phyloP scores from a whole-genome alignment of 1,140 invertebrate genomes.

The Rhyzopertha dominica region DNA sequence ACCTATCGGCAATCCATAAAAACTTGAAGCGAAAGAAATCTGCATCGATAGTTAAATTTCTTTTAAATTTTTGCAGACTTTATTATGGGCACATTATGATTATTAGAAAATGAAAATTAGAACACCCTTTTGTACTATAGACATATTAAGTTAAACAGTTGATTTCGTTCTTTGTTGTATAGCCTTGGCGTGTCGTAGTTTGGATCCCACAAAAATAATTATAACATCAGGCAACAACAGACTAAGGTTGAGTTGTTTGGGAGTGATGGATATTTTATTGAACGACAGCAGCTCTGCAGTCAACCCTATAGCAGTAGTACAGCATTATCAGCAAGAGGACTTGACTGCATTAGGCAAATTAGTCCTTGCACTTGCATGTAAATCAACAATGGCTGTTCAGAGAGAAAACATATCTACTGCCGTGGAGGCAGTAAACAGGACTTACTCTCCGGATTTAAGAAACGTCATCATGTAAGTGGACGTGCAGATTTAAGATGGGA shows the following conservation, averaged over 20 bases:
- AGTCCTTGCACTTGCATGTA: slow-evolving; percentile 85
- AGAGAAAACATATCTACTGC: slow-evolving; percentile 79
- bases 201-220: slow-evolving; percentile 92
- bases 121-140: no score
- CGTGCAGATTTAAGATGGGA: background rate
- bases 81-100: no score
- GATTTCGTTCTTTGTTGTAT: slow-evolving; percentile 11
- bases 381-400: slow-evolving; percentile 81
- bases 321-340: slow-evolving; percentile 90
- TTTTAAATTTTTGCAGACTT: no score
- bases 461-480: slow-evolving; percentile 85
- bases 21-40: no score
- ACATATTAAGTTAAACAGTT: no score
- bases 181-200: slow-evolving; percentile 51
- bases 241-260: slow-evolving; percentile 76
- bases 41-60: no score
- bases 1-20: no score
- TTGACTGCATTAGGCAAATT: slow-evolving; percentile 85
- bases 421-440: slow-evolving; percentile 81
- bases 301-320: slow-evolving; percentile 63
- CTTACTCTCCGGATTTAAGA: slow-evolving; percentile 88
- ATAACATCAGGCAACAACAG: slow-evolving; percentile 61
- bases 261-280: slow-evolving; percentile 78
- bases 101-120: no score
- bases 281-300: slow-evolving; percentile 57